Evolutionary conservation across 2,113 vertebrate genomes (phyloP), one percentile per base, ranked within the genome.

Genomic region (Glareola pratincola): DNA sequence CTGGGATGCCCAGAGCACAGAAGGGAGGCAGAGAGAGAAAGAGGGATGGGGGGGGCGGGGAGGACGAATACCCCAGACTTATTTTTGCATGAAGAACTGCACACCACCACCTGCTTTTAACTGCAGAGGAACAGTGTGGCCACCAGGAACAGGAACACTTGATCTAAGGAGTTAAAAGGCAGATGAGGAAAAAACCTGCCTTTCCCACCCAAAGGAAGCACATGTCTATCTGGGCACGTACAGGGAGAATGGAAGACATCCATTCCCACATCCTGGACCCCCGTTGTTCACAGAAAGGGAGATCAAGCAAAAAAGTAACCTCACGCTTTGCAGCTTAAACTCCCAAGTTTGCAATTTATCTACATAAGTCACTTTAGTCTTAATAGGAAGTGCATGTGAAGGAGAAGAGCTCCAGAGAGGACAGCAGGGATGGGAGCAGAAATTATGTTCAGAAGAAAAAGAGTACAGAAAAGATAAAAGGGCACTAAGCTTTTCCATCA

Each of bases 181-280:
- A 82, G 34, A 11, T 19, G 24, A 69, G 32, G 7, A 2, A 64
- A 85, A 29, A 7, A 21, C 8, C 50, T 72, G 66, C 36, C n/a
- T 16, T 73, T 90, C 50, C 66, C 10, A 43, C n/a, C 23, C 37
- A 41, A 87, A 92, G 62, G 80, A 88, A 96, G 88, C 85, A 66
- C 11, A 0, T 8, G 13, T 32, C 66, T 92, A 41, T 4, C 43
- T 29, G 54, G 53, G 37, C 60, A 15, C 4, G 12, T 36, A 69
- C 9, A 56, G 62, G 48, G 63, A 78, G 82, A 90, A 85, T 8
- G 59, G 96, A 96, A 97, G 89, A 97, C 64, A 71, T 43, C 75
- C 82, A 27, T 39, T 79, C 59, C 19, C 56, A 29, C 14, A 39
- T 50, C 36, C 77, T 32, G 36, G 69, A 75, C 37, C 78, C 34